phyloP scores from a whole-genome alignment of 1,140 invertebrate genomes.

The Drosophila lowei region DNA sequence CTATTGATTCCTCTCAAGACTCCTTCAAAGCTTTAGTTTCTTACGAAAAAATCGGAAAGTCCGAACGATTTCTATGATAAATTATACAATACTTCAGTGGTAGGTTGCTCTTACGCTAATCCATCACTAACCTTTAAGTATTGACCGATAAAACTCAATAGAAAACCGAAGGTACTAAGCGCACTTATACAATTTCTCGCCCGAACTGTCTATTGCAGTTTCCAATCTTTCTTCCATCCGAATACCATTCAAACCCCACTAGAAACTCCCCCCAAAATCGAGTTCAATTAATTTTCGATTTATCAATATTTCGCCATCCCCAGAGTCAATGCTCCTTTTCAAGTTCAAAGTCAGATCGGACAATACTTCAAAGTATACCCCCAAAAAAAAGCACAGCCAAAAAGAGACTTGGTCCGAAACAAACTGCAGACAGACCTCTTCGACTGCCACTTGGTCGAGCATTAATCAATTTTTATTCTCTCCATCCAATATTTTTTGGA shows the following conservation, averaged over 20 bases:
- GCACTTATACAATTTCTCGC: no score
- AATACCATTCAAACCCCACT: neutral
- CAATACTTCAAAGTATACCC: conserved; percentile 6
- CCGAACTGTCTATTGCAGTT: no score
- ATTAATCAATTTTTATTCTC: conserved; percentile 65
- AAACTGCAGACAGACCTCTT: conserved; percentile 24
- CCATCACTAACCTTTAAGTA: no score
- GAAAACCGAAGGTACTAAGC: no score
- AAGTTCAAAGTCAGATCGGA: conserved; percentile 59
- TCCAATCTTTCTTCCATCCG: neutral
- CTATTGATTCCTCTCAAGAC: conserved; percentile 3
- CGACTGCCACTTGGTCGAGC: conserved; percentile 30
- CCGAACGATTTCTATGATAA: no score
- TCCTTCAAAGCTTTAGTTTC: no score
- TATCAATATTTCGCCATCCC: conserved; percentile 13
- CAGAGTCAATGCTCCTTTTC: conserved; percentile 69
- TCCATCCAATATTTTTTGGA: conserved; percentile 19
- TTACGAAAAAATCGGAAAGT: no score
- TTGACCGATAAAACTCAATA: no score
- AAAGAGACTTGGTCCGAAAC: conserved; percentile 13
- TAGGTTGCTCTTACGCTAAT: no score
- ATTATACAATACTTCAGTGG: no score
- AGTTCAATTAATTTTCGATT: conserved; percentile 31
- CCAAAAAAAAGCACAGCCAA: conserved; percentile 11
- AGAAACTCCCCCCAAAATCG: conserved; percentile 2